Conservation (phyloP, 2,888 invertebrate species). For the Trichogramma evanescens region DNA sequence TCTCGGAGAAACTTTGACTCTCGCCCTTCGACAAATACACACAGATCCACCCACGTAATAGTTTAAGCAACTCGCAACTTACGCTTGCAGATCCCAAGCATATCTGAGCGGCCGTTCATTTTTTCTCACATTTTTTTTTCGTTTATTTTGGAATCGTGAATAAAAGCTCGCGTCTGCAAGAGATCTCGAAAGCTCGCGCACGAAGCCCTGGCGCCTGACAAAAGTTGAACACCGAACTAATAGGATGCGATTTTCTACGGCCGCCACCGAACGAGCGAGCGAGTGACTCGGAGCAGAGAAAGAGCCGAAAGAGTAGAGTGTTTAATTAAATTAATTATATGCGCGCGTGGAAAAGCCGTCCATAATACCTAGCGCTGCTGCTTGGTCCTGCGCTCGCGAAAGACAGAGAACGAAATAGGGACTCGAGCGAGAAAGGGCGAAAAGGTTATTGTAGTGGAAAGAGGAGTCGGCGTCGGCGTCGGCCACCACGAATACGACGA, state of each 20-base stretch:
- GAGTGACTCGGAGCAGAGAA: too few species aligned
- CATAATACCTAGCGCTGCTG: constrained; percentile 41
- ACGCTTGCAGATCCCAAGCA: too few species aligned
- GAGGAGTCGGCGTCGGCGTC: constrained; percentile 15
- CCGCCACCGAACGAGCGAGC: constrained; percentile 23
- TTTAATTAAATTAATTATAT: constrained; percentile 49
- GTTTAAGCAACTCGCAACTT: too few species aligned
- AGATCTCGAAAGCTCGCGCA: too few species aligned
- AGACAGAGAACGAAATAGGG: constrained; percentile 16
- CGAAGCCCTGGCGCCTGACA: constrained; percentile 20
- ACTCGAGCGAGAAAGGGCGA: constrained; percentile 20
- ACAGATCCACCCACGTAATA: too few species aligned
- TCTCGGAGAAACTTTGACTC: not conserved
- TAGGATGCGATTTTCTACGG: constrained; percentile 41
- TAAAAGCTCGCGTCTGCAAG: too few species aligned
- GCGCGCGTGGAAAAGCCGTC: constrained; percentile 35
- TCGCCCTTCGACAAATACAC: too few species aligned
- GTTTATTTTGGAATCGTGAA: too few species aligned
- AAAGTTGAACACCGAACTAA: constrained; percentile 38
- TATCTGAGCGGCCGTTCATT: too few species aligned
- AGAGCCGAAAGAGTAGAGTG: constrained; percentile 23
- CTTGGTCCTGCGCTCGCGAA: not conserved
- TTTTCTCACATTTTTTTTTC: too few species aligned
- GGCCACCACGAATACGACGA: constrained; percentile 33
- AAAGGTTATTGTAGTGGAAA: not conserved